phyloP scores from a whole-genome alignment of 2,113 vertebrate genomes.

The Microtus richardsoni region DNA sequence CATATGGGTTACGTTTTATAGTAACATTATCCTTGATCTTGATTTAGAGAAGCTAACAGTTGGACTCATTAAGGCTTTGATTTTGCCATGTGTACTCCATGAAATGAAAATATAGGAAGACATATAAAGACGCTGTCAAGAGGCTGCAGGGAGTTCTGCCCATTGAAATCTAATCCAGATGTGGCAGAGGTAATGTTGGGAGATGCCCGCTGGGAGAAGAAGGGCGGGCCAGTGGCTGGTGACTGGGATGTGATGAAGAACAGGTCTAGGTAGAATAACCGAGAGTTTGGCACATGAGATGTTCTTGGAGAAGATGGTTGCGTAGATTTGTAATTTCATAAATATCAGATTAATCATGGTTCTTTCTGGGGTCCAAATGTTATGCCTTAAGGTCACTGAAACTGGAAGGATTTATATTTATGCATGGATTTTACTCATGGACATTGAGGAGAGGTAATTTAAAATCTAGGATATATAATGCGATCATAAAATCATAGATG shows the following conservation, averaged over 20 bases:
- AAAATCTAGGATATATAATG: background rate
- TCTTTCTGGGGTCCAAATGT: background rate
- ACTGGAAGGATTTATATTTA: background rate
- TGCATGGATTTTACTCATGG: background rate
- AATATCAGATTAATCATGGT: background rate
- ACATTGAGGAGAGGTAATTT: background rate
- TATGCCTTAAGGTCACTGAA: background rate
- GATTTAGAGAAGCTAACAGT: constrained; percentile 50
- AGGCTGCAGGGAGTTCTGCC: background rate
- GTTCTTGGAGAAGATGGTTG: background rate
- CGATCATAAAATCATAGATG: background rate
- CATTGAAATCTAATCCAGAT: background rate
- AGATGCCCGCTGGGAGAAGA: background rate
- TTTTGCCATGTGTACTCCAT: constrained; percentile 39
- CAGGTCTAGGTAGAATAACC: background rate
- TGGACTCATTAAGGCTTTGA: constrained; percentile 23
- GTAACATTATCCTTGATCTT: constrained; percentile 33
- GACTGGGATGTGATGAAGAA: background rate
- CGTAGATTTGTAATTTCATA: background rate
- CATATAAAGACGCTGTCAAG: background rate
- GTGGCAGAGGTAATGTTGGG: background rate
- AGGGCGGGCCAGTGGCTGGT: background rate
- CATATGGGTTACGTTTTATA: constrained; percentile 45
- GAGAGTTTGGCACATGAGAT: background rate
- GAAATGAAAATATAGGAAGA: constrained; percentile 29